Evolutionary conservation across 2,797 vertebrate species (phyloP), one percentile per base, ranked within the genome.

Genomic region (Jordanella pulchra): DNA sequence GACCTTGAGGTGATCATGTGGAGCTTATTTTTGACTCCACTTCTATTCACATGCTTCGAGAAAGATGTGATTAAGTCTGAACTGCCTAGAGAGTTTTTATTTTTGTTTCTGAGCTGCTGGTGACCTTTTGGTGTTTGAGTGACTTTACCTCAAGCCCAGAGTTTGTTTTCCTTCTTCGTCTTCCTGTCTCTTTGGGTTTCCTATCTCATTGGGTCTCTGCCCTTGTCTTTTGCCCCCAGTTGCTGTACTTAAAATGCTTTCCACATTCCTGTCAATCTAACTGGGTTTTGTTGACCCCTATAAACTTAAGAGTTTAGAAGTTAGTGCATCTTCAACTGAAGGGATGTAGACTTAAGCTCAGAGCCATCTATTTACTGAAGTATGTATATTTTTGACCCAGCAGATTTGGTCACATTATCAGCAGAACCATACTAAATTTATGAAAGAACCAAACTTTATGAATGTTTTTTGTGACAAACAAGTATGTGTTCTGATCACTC

Each of bases 11-110:
- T 68, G 60, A 80, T 56, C 76, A 79, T 7, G 63, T 77, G 82
- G 69, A 85, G 80, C 50, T 56, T 77, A 73, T 83, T 88, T 75
- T 61, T 77, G 65, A 28, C 48, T 11, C 39, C 56, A 69, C 51
- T 80, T 54, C 56, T 76, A 69, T 58, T 3, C 55, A 35, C 82
- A 70, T 71, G 82, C 77, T 79, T 73, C 51, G 68, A 53, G 65
- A 72, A 27, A 74, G 61, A 30, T 65, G 68, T 80, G 67, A 84
- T 84, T 84, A 84, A 79, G 65, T 82, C 50, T 28, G 50, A 77
- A 82, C 51, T 67, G 75, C 70, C 54, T 28, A 42, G 65, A 78
- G 69, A 65, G 42, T 56, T 75, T 58, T 45, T 23, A 9, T 12
- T 12, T 65, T 68, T 44, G 42, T 65, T 45, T 67, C 69, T 61